phyloP scores from a whole-genome alignment of 2,888 invertebrate species.

The Noctua fimbriata region DNA sequence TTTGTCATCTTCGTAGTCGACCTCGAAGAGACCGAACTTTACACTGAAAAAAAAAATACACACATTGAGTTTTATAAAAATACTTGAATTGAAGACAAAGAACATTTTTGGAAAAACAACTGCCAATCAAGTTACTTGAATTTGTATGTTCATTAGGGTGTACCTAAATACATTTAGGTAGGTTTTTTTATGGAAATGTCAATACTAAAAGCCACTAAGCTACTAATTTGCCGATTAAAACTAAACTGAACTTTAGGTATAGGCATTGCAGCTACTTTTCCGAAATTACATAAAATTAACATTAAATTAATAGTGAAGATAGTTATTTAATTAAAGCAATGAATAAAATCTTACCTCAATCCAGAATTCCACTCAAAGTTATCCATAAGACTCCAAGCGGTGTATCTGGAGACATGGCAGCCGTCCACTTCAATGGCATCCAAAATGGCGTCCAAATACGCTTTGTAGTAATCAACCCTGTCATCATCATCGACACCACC shows the following conservation, averaged over 20 bases:
- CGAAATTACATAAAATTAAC: background rate
- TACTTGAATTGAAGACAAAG: background rate
- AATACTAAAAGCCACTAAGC: no score
- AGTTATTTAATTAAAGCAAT: no score
- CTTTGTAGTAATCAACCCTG: constrained; percentile 80
- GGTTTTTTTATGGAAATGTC: background rate
- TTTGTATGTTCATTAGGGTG: background rate
- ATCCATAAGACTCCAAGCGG: constrained; percentile 85
- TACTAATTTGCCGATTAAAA: background rate
- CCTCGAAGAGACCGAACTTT: constrained; percentile 83
- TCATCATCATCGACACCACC: constrained; percentile 78
- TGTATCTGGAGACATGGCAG: constrained; percentile 77
- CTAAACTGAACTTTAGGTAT: background rate
- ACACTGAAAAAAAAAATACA: constrained; percentile 70
- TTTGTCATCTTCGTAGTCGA: constrained; percentile 76
- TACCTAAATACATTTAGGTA: background rate
- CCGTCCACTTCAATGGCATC: constrained; percentile 79
- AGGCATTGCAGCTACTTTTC: background rate
- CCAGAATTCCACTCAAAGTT: constrained; percentile 83
- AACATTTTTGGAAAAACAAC: background rate
- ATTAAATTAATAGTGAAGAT: background rate
- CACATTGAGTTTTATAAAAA: background rate
- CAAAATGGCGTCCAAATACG: constrained; percentile 76
- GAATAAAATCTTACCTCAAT: constrained; percentile 58
- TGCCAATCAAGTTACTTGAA: background rate